A percentile compares a stretch with the other conserved stretches of the same genome.
Evolutionary conservation across 2,888 invertebrate species (phyloP).

Genomic region (Thalpophila matura): DNA sequence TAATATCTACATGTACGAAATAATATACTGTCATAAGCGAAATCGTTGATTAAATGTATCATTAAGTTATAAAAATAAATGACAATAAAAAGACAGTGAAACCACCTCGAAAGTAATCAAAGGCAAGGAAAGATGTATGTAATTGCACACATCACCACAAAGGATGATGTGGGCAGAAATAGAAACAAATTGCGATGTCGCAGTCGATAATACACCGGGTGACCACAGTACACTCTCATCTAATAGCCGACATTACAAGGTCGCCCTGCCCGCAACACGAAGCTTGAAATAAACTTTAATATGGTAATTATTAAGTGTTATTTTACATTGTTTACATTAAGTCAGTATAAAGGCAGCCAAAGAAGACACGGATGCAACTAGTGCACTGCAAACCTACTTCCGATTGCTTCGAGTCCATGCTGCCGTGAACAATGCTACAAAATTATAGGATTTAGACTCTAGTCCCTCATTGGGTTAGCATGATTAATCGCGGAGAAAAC

Average conservation of each 20-base stretch:
- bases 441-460: constrained; percentile 86
- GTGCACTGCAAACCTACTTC: constrained; percentile 87
- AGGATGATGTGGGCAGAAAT: constrained; percentile 78
- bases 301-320: constrained; percentile 10
- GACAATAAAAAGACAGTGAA: constrained; percentile 64
- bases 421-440: constrained; percentile 83
- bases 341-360: constrained; percentile 40
- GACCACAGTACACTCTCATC: constrained; percentile 73
- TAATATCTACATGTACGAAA: constrained; percentile 17
- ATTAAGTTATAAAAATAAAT: constrained; percentile 78
- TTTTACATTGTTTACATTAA: constrained; percentile 31
- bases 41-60: constrained; percentile 63
- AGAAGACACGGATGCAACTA: constrained; percentile 74
- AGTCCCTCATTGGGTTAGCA: constrained; percentile 84
- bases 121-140: constrained; percentile 73
- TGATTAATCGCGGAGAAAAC: constrained; percentile 88
- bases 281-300: constrained; percentile 29
- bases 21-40: constrained; percentile 21
- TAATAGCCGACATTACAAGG: constrained; percentile 58
- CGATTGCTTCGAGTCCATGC: constrained; percentile 74
- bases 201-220: constrained; percentile 75
- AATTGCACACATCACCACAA: constrained; percentile 81
- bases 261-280: constrained; percentile 29
- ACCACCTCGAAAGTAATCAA: constrained; percentile 75
- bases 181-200: constrained; percentile 84